phyloP scores from a whole-genome alignment of 2,113 vertebrate species.

The Trematomus loennbergii region DNA sequence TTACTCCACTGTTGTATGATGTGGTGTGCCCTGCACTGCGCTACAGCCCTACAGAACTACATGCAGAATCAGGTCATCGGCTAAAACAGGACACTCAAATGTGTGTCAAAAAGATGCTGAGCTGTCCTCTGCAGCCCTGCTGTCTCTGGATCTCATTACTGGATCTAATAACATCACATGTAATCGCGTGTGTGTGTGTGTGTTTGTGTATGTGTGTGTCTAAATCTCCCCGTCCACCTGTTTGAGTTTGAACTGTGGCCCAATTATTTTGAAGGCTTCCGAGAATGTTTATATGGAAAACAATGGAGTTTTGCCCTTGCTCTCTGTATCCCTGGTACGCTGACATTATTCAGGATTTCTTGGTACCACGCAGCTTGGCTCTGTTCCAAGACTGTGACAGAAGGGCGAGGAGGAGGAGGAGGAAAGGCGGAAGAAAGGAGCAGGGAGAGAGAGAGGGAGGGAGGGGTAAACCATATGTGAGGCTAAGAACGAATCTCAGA shows the following conservation, averaged over 20 bases:
- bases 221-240: constrained; percentile 18
- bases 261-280: constrained; percentile 28
- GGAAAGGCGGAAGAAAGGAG: constrained; percentile 1
- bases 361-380: constrained; percentile 61
- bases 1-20: constrained; percentile 33
- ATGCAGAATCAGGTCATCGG: constrained; percentile 70
- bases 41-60: constrained; percentile 63
- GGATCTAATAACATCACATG: constrained; percentile 40
- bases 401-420: constrained; percentile 10
- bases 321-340: constrained; percentile 21
- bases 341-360: constrained; percentile 54
- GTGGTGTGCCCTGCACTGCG: constrained; percentile 41
- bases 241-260: not conserved
- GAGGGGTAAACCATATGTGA: constrained; percentile 50
- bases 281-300: constrained; percentile 31
- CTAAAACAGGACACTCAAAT: constrained; percentile 61
- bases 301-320: constrained; percentile 25
- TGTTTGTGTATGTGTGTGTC: not conserved
- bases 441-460: constrained; percentile 21
- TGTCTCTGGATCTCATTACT: constrained; percentile 24
- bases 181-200: constrained; percentile 3
- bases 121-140: constrained; percentile 56
- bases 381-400: constrained; percentile 51
- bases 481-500: constrained; percentile 60
- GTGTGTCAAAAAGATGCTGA: constrained; percentile 75